These are phyloP conservation scores for Kryptolebias ocellatus DNA, from an alignment of 2,797 vertebrate species.

Conservation along the genomic window DNA sequence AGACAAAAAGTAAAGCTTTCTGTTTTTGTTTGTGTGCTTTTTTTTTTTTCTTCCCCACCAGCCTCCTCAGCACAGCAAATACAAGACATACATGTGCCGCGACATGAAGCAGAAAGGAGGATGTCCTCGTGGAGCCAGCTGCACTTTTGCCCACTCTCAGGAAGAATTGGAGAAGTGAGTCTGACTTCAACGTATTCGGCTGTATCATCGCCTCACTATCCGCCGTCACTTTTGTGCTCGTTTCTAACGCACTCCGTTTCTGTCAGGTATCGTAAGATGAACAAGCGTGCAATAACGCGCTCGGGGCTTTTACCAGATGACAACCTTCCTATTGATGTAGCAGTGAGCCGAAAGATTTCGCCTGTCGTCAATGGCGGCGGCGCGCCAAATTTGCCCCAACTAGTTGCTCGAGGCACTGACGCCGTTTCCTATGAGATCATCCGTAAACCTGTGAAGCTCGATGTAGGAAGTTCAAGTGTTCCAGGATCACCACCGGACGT, in stretches of 20 bases:
- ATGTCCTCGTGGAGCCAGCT: constrained; percentile 97
- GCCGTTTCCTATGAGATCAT: constrained; percentile 84
- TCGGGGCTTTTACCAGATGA: constrained; percentile 90
- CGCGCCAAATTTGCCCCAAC: constrained; percentile 85
- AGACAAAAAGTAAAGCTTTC: neutral
- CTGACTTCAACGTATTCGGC: neutral
- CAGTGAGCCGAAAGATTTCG: constrained; percentile 86
- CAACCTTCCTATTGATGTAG: constrained; percentile 83
- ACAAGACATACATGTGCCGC: constrained; percentile 99
- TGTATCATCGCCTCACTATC: neutral
- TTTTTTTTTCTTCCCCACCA: constrained; percentile 54
- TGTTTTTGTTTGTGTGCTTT: neutral
- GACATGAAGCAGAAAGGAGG: constrained; percentile 99
- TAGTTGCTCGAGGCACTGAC: constrained; percentile 93
- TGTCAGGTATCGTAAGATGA: constrained; percentile 96
- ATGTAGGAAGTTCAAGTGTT: constrained; percentile 89
- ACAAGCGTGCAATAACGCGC: constrained; percentile 92
- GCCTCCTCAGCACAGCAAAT: constrained; percentile 99
- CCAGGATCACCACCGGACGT: constrained; percentile 95
- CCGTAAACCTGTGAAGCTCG: constrained; percentile 90
- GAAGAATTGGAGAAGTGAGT: constrained; percentile 99
- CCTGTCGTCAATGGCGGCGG: constrained; percentile 91
- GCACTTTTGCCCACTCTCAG: constrained; percentile 98
- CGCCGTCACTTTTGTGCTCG: neutral
- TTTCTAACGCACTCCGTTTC: neutral